Evolutionary conservation across 2,797 vertebrate genomes (phyloP).

Genomic region (Schizopygopsis pylzovi): DNA sequence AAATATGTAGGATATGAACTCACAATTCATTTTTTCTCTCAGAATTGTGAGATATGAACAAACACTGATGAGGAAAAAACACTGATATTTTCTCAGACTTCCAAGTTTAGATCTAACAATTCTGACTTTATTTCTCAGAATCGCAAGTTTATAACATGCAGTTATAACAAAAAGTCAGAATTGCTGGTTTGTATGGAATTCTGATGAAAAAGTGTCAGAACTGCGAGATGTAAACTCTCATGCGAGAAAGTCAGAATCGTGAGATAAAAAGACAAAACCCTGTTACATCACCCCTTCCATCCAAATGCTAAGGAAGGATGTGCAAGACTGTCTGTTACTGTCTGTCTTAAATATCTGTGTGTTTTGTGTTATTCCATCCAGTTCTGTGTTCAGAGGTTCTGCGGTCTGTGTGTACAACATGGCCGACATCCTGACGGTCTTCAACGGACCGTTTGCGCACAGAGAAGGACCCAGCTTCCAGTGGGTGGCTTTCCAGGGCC

Average conservation of each 20-base stretch:
- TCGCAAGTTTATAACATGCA: neutral
- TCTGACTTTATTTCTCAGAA: too few relatives aligned
- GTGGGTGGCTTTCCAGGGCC: conserved; percentile 94
- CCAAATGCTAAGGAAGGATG: neutral
- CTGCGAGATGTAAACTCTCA: too few relatives aligned
- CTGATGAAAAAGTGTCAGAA: too few relatives aligned
- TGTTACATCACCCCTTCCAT: conserved; percentile 2
- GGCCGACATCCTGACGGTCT: conserved; percentile 95
- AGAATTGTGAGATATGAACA: too few relatives aligned
- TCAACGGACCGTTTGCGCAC: conserved; percentile 97
- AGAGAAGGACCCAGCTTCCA: conserved; percentile 96
- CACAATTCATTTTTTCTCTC: too few relatives aligned
- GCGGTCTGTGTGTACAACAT: conserved; percentile 97
- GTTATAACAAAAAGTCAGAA: too few relatives aligned
- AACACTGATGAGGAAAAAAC: too few relatives aligned
- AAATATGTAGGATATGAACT: too few relatives aligned
- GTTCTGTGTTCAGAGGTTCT: conserved; percentile 97
- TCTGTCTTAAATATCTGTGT: conserved; percentile 23
- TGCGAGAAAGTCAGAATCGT: neutral
- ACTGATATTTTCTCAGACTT: too few relatives aligned
- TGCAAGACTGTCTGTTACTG: neutral
- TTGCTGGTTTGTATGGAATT: too few relatives aligned
- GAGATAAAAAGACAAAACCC: neutral
- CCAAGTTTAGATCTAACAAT: too few relatives aligned
- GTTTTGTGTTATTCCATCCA: conserved; percentile 68